Evolutionary conservation across 2,113 vertebrate genomes (phyloP).

Genomic region (Petaurus breviceps): DNA sequence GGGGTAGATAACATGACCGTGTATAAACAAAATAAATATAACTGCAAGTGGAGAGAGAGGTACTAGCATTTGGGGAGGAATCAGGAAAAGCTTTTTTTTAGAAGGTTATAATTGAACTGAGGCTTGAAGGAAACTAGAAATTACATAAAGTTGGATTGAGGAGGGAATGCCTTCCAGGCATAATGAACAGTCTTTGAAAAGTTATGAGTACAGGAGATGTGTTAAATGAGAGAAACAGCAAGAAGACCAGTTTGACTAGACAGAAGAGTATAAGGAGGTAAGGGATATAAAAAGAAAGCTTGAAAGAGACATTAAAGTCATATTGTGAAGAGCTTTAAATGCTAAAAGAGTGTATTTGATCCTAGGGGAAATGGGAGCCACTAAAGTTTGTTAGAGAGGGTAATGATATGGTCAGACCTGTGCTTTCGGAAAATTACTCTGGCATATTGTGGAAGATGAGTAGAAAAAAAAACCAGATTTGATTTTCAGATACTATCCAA

Average conservation of each 20-base stretch:
- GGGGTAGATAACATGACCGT: neutral
- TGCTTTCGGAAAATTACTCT: neutral
- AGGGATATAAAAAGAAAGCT: neutral
- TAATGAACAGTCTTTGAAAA: neutral
- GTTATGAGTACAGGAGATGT: neutral
- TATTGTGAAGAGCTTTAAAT: neutral
- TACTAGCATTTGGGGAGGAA: neutral
- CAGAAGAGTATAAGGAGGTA: neutral
- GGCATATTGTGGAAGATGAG: neutral
- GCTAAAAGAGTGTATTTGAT: neutral
- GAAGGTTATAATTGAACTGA: neutral
- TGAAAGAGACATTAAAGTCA: neutral
- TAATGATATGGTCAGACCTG: neutral
- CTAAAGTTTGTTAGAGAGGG: neutral
- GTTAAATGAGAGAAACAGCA: neutral
- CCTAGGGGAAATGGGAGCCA: neutral
- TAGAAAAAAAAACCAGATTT: neutral
- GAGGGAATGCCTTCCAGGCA: neutral
- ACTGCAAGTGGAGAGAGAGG: neutral
- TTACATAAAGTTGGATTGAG: neutral
- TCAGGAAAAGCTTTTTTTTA: neutral
- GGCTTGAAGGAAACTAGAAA: neutral
- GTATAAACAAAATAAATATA: neutral
- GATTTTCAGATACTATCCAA: neutral
- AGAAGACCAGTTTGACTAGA: neutral